Base-by-base conservation (phyloP, 2,888 invertebrate species). In the Psylliodes chrysocephalus region DNA sequence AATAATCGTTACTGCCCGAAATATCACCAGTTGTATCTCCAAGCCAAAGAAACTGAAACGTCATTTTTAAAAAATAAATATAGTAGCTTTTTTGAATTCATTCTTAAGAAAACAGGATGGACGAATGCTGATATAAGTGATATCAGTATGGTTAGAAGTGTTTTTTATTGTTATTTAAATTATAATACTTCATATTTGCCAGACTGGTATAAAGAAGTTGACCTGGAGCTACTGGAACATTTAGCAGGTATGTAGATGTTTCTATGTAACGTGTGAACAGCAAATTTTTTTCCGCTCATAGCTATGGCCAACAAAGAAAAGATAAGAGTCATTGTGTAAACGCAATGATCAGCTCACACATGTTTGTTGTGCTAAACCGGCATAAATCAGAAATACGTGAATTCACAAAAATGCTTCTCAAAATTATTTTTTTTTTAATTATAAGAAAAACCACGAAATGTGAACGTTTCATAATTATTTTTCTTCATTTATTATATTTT, bases 1-100 rank as follows among this genome's bases (percentile, higher is more conserved):
- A 5, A 30, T 52, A 87, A 88, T 73, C 88, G 86, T 67, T 79
- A 85, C 8, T 95, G 94, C 75, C 85, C 88, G 0, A 86, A 86
- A 19, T 91, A 89, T 72, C 82, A 88, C 2, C 83, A 83, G 66
- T 88, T 90, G 10, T n/a, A 54, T 18, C n/a, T n/a, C n/a, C n/a
- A n/a, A n/a, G n/a, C n/a, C n/a, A 3, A 55, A 1, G 76, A 84
- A 1, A 82, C 85, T 54, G 75, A 68, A 65, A 44, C 15, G 17
- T 30, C 8, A 19, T 68, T 30, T 78, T 78, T 68, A 60, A 40
- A 73, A 78, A 8, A 85, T 1, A 78, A 89, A 15, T 68, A 82
- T 89, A 0, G 92, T 92, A 0, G 80, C 1, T 3, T 60, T 6
- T 64, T 56, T 15, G 44, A 53, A 7, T 44, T 15, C 4, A 40